Evolutionary conservation across 35 echinoderm and acorn worm species (phyloP), one percentile per base, ranked within the genome.

Genomic region (Apostichopus japonicus): DNA sequence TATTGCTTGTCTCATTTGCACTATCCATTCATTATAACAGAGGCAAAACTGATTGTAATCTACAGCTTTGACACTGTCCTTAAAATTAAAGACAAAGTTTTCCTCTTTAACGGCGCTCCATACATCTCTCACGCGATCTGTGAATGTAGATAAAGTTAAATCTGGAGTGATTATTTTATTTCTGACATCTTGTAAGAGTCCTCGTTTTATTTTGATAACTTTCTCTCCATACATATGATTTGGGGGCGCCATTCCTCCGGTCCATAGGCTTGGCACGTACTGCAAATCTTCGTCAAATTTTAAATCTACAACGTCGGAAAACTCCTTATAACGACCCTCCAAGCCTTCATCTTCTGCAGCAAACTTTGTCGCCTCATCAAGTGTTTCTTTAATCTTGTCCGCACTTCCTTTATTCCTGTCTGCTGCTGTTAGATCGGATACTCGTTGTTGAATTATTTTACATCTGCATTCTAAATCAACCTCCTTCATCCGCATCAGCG

Each of bases 11-110:
- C 86, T 89, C 86, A 89, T 89, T 52, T 89, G n/a, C 0, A 65
- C 86, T 23, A 89, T 44, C 86, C 86, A 89, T 65, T 51, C 59
- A 72, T 89, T 89, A 56, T 89, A 89, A 27, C 72, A 4, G 11
- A 89, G 61, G 7, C 86, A 89, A 79, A 91, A 79, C 19, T 91
- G 70, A 61, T 91, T 91, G 23, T 24, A 91, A 14, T 77, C 72
- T 1, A 79, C 90, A 3, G 76, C 71, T 14, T 6, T 79, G 1
- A 91, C 90, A 55, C 90, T 91, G 16, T 91, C 76, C 58, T 76
- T 72, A 78, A 91, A 91, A 79, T 91, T 92, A 56, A 92, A 92
- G 8, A 92, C 21, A 17, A 92, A 92, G 5, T 92, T 61, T 10
- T 92, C 91, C 23, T 78, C 58, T 53, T 76, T 55, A 8, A 92